Base-by-base conservation (phyloP, 2,888 invertebrate genomes). In the Drosophila rellima region DNA sequence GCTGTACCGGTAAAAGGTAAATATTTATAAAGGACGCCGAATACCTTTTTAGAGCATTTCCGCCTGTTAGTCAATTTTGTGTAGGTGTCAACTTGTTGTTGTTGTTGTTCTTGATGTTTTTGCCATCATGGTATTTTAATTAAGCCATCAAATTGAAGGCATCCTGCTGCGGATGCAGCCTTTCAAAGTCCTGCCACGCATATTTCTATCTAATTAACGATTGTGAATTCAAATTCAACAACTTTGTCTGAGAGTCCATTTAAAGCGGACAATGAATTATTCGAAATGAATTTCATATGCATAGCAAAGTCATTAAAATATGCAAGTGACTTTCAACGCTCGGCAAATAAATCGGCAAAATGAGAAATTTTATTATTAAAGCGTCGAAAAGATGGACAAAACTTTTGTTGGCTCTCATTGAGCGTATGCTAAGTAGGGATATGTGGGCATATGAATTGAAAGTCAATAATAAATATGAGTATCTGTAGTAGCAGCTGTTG, bases 201-300 rank as follows among this genome's bases (percentile, higher is more conserved):
- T 82, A 76, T 65, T 80, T 77, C 13, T 51, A 42, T 52, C 70
- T 67, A 85, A 88, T 82, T 82, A 88, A 31, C n/a, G 40, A 42
- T 54, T 54, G 31, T 17, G 11, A 52, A 57, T 37, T 48, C 8
- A 35, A 48, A 52, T 48, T 39, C 35, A 18, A 42, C 37, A 51
- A 31, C n/a, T 48, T 55, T 26, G n/a, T 13, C 15, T 15, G 31
- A 23, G 17, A 31, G 8, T 31, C 11, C 11, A 23, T 60, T 74
- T 55, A 73, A 62, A 78, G 48, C 35, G 26, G 40, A 45, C 17
- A 61, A 60, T 77, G 31, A 72, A 74, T 66, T 66, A 74, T 77
- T 57, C 63, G 11, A 44, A 48, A 51, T 48, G 47, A n/a, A 45
- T 51, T 45, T 57, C 33, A 47, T 37, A 55, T 67, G 60, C 67